Evolutionary conservation across 2,797 vertebrate genomes (phyloP), one percentile per base, ranked within the genome.

Genomic region (Sebastes matsubarae): DNA sequence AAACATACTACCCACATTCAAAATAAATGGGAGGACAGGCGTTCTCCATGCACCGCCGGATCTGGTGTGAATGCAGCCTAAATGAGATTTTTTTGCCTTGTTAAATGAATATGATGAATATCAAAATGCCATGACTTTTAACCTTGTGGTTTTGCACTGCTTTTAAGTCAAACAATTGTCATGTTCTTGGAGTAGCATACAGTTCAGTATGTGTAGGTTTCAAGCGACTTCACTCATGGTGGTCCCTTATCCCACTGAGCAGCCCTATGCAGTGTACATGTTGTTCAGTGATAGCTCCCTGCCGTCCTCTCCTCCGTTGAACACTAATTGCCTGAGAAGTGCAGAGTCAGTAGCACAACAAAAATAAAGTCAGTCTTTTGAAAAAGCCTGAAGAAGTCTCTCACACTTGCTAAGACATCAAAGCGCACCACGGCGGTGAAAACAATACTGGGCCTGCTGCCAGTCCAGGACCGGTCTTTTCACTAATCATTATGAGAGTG

Each of bases 401-500:
- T 86, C 66, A 70, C 86, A 84, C 81, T 82, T 61, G 72, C 79
- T 86, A 80, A 85, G 70, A 86, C 77, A 89, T 92, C 85, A 91
- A 92, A 90, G 89, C 7, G 2, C 68, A 81, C 50, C 30, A 36
- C 10, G 12, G 46, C 18, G 58, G 63, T 76, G 75, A 86, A 86
- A 92, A 87, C 81, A 85, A 84, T 77, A 73, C 76, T 25, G 46
- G 86, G 86, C 77, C 59, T 20, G 36, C 52, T 72, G 84, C 92
- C 90, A 89, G 24, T 18, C 73, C 69, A 67, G 42, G 78, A 90
- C 27, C 64, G 70, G 72, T 83, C 80, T 88, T 90, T 88, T 78
- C 82, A 85, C 84, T 84, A 88, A 91, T 92, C 90, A 89, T 93
- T 84, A 91, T 81, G 77, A 90, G 82, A 73, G 75, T 70, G 86